Base-by-base conservation (phyloP, 2,113 vertebrate species). In the Istiophorus platypterus region DNA sequence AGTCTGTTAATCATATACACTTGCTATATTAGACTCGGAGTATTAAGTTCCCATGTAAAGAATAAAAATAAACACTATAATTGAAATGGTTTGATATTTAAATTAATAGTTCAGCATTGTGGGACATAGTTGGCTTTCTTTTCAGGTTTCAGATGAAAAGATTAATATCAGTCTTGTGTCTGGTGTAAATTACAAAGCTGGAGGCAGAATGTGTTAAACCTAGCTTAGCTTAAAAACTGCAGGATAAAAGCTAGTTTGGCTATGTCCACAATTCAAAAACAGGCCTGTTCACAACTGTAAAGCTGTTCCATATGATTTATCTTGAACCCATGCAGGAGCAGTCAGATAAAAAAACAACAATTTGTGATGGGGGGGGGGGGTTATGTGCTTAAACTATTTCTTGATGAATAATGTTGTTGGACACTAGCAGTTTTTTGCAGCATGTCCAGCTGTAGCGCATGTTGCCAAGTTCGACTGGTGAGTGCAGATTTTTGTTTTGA, bases 1-100 rank as follows among this genome's bases (percentile, higher is more conserved):
- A n/a, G n/a, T n/a, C n/a, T n/a, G n/a, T n/a, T n/a, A n/a, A 59
- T 63, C 37, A 58, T 34, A 20, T 45, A 3, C 61, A 80, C 59
- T 63, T 0, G 1, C 24, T 49, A 27, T 12, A 10, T 61, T n/a
- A 47, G 7, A 39, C 17, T 61, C 7, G 3, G 7, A 27, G 12
- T 59, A 42, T 67, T 7, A 24, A 17, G 26, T 39, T 42, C n/a
- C 3, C 14, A 5, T 22, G 15, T 54, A 47, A 56, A 10, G 9
- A 57, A 39, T 41, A 15, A 59, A 9, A 72, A 10, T 12, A 24
- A 45, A 47, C 17, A 20, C 27, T 27, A 2, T 17, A 10, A 18
- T 34, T 8, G 8, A 34, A 39, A 24, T 54, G 64, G 34, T 70
- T 64, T 8, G 0, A 63, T 69, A 34, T 39, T 45, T 37, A 59